A percentile compares a stretch with the other conserved stretches of the same genome.
phyloP scores from a whole-genome alignment of 2,888 invertebrate genomes.

The Thera britannica region DNA sequence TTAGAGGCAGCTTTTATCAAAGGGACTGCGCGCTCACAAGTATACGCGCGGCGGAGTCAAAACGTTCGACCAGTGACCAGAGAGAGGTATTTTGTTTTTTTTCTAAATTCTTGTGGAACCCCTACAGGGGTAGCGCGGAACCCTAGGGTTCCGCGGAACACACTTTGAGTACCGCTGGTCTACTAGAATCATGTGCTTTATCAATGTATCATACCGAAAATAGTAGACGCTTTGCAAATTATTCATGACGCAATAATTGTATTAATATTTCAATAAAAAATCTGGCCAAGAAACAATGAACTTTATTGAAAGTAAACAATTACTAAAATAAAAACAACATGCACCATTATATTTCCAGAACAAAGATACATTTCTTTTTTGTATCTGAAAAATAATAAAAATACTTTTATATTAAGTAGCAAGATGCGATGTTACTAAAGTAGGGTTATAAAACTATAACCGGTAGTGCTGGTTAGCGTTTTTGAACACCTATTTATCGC shows the following conservation, averaged over 20 bases:
- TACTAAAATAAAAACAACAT: conserved; percentile 25
- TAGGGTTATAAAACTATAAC: neutral
- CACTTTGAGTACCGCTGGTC: too few relatives aligned
- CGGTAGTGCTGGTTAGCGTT: neutral
- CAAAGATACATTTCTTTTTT: conserved; percentile 39
- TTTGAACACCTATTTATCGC: neutral
- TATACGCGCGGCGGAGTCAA: too few relatives aligned
- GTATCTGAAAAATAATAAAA: conserved; percentile 44
- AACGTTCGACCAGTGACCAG: too few relatives aligned
- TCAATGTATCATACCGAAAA: too few relatives aligned
- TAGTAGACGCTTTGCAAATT: too few relatives aligned
- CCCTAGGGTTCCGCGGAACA: too few relatives aligned
- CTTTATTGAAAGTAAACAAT: neutral
- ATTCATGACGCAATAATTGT: neutral
- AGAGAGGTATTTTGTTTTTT: too few relatives aligned
- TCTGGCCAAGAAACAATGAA: neutral
- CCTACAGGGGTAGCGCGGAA: too few relatives aligned
- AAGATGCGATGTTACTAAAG: neutral
- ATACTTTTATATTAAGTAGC: conserved; percentile 6
- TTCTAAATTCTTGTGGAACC: too few relatives aligned
- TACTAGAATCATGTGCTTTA: too few relatives aligned
- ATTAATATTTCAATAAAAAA: neutral
- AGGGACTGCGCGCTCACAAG: too few relatives aligned
- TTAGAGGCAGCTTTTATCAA: too few relatives aligned
- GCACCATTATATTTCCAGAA: conserved; percentile 32